A percentile compares a stretch with the other conserved stretches of the same genome.
Conservation (phyloP, 2,888 invertebrate species). For the Scaptomyza caliginosa region DNA sequence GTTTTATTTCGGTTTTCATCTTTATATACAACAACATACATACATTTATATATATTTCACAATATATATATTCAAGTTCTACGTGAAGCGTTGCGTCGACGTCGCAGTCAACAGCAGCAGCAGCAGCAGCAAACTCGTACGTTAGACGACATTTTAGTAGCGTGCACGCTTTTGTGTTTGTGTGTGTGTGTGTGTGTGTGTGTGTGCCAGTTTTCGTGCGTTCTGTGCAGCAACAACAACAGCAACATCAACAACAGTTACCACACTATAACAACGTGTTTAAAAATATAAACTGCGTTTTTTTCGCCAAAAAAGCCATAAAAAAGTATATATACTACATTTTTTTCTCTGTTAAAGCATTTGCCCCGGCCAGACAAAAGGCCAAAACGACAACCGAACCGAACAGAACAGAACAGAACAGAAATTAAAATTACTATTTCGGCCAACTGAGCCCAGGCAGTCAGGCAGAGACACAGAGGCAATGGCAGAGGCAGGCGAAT, state of each 20-base stretch:
- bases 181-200: constrained; percentile 23
- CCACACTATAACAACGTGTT: constrained; percentile 55
- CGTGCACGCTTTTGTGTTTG: constrained; percentile 22
- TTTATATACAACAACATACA: background rate
- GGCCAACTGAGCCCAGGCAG: constrained; percentile 26
- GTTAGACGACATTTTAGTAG: constrained; percentile 56
- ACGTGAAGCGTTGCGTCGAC: constrained; percentile 34
- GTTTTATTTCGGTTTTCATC: constrained; percentile 46
- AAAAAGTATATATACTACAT: constrained; percentile 62
- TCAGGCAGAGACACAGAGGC: constrained; percentile 5
- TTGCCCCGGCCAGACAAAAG: constrained; percentile 53
- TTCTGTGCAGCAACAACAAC: constrained; percentile 54
- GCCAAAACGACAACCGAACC: constrained; percentile 55
- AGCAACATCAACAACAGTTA: constrained; percentile 64
- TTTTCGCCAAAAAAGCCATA: constrained; percentile 74
- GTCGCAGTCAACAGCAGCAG: constrained; percentile 33
- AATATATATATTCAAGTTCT: constrained; percentile 26
- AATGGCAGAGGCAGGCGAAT: constrained; percentile 30
- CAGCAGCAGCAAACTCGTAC: constrained; percentile 48
- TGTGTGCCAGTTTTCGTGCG: constrained; percentile 75
- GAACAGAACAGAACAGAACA: constrained; percentile 21
- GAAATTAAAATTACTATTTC: constrained; percentile 52
- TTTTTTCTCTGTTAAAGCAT: constrained; percentile 38
- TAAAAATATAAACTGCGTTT: constrained; percentile 74
- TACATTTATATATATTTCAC: background rate